phyloP scores from a whole-genome alignment of 2,888 invertebrate species.

The Chrysopilus asiliformis region DNA sequence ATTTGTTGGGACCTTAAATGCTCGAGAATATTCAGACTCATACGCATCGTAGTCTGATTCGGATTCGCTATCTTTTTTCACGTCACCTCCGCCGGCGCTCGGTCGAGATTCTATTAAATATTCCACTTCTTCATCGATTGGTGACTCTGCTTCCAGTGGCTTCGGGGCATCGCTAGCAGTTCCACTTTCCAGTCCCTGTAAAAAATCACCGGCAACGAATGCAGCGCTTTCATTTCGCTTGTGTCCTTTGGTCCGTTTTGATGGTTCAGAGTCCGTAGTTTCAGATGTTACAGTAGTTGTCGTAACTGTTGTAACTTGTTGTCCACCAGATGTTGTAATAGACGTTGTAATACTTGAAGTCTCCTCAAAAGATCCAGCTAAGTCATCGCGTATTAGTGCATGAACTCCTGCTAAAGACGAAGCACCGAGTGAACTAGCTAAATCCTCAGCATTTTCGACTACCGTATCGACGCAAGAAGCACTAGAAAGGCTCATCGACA shows the following conservation, averaged over 20 bases:
- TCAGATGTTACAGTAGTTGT: constrained; percentile 22
- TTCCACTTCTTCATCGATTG: constrained; percentile 31
- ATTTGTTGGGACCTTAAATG: constrained; percentile 31
- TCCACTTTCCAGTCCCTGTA: constrained; percentile 30
- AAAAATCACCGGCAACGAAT: constrained; percentile 21
- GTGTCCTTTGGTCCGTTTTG: constrained; percentile 38
- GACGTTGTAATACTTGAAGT: constrained; percentile 9
- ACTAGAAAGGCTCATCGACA: constrained; percentile 45
- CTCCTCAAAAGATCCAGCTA: constrained; percentile 14
- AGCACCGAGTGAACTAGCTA: constrained; percentile 31
- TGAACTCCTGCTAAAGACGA: constrained; percentile 29
- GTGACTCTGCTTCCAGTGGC: constrained; percentile 17
- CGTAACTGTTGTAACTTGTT: constrained; percentile 18
- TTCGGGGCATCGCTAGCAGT: constrained; percentile 19
- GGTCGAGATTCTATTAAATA: constrained; percentile 18
- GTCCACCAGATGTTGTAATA: too few species aligned
- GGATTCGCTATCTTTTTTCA: constrained; percentile 36
- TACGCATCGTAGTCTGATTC: constrained; percentile 38
- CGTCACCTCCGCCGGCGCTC: constrained; percentile 20
- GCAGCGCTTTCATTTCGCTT: constrained; percentile 42
- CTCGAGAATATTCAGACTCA: constrained; percentile 37
- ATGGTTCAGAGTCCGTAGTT: constrained; percentile 22
- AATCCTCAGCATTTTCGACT: constrained; percentile 31
- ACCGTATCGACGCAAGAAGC: constrained; percentile 40
- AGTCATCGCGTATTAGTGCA: constrained; percentile 16